phyloP scores from a whole-genome alignment of 2,113 vertebrate species.

The Serilophus lunatus region DNA sequence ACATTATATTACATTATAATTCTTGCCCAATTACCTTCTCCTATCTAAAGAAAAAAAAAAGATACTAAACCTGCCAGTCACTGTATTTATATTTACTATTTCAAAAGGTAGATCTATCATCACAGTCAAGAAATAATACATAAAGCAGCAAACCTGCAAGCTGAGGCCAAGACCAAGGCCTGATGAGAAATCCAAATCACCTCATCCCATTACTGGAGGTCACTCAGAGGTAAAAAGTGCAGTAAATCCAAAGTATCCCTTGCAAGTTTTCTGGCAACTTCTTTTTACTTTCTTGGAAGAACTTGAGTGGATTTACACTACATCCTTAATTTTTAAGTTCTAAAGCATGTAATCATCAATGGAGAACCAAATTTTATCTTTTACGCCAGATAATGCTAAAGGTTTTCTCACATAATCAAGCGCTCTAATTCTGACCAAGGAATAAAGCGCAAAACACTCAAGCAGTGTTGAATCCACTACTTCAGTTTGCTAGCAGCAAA shows the following conservation, averaged over 20 bases:
- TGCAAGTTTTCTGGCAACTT: not conserved
- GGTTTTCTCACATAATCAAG: not conserved
- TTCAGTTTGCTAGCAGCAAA: not conserved
- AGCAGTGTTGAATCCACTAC: not conserved
- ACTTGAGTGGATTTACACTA: not conserved
- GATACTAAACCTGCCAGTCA: not conserved
- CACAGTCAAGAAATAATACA: not conserved
- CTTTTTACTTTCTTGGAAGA: not conserved
- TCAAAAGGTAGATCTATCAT: not conserved
- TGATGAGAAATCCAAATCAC: not conserved
- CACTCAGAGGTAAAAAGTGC: not conserved
- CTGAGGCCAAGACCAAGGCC: not conserved
- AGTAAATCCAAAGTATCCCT: not conserved
- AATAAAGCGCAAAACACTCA: not conserved
- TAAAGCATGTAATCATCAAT: not conserved
- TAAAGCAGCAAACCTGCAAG: not conserved
- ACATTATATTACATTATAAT: too few relatives aligned
- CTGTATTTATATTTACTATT: not conserved
- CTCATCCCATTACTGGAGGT: not conserved
- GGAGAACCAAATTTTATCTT: not conserved
- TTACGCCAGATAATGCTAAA: not conserved
- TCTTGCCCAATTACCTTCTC: not conserved
- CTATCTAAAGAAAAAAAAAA: not conserved
- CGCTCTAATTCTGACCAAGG: not conserved
- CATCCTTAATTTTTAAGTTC: not conserved